Percentiles rank a stretch among this genome's conserved stretches.
phyloP scores from a whole-genome alignment of 2,888 invertebrate genomes.

The Platycheirus rosarum region DNA sequence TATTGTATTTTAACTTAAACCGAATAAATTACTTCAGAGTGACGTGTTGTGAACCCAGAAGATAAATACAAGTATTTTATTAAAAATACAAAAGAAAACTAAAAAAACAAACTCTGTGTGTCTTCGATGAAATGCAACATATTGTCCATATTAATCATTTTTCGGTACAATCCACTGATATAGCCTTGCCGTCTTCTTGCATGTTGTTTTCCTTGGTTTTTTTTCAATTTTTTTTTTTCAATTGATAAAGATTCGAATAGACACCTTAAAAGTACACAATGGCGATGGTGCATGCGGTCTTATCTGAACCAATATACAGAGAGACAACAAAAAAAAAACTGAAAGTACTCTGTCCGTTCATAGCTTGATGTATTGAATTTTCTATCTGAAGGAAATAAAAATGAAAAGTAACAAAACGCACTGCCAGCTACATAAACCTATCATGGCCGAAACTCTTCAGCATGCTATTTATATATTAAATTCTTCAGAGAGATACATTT shows the following conservation, averaged over 20 bases:
- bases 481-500: slow-evolving; percentile 10
- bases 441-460: slow-evolving; percentile 39
- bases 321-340: slow-evolving; percentile 2
- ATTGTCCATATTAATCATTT: slow-evolving; percentile 66
- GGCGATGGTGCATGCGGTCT: neutral
- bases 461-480: slow-evolving; percentile 44
- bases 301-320: slow-evolving; percentile 6
- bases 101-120: slow-evolving; percentile 10
- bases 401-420: neutral
- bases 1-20: neutral
- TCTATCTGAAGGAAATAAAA: slow-evolving; percentile 32
- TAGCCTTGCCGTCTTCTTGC: neutral
- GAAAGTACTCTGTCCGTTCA: slow-evolving; percentile 20
- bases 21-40: slow-evolving; percentile 32
- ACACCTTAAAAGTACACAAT: slow-evolving; percentile 39
- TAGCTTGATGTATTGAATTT: slow-evolving; percentile 15
- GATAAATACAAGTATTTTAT: slow-evolving; percentile 25
- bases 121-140: slow-evolving; percentile 44
- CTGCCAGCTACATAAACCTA: neutral
- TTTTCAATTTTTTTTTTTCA: neutral
- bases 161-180: slow-evolving; percentile 7
- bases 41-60: slow-evolving; percentile 28
- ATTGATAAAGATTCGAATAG: slow-evolving; percentile 29
- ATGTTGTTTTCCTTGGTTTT: slow-evolving; percentile 9
- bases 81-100: too few species aligned